Evolutionary conservation across 2,797 vertebrate genomes (phyloP), one percentile per base, ranked within the genome.

Genomic region (Lithobates pipiens): DNA sequence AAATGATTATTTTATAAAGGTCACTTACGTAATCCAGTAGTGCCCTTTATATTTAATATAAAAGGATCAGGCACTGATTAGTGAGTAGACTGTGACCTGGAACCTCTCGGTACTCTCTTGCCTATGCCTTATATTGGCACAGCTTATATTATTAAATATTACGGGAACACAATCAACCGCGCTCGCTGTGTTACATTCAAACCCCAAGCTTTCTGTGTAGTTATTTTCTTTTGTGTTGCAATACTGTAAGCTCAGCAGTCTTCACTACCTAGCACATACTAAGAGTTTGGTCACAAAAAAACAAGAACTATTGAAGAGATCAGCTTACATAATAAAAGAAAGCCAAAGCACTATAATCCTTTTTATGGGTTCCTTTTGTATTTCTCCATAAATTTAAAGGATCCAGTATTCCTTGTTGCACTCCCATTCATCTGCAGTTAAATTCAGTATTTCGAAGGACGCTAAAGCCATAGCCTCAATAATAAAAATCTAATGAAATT

Each of bases 241-340:
- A 67, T 67, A 67, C 10, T 67, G 65, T 67, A 15, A 67, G 65
- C 65, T 67, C 13, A 23, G 25, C 18, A 9, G 39, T 36, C 39
- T 39, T 13, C 23, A 18, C 32, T 73, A n/a, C 13, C 11, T 5
- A 23, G 29, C 39, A 73, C 67, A 39, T 54, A 61, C 3, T 10
- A 67, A 27, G 39, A 74, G 61, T 78, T 86, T 83, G n/a, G 68
- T 78, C 42, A 16, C 67, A 57, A 50, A 46, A 39, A 77, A 77
- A 73, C 68, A 69, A 42, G 44, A 44, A 23, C 85, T 83, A 86
- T 74, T 83, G 70, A 69, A 68, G 50, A 42, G 76, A 69, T 87
- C 76, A 70, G 9, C 10, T 87, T 80, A 76, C 86, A 74, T 67
- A 80, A 76, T 87, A 84, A 84, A 86, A 76, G 32, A 67, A 83